Conservation (phyloP, 2,888 invertebrate species). For the Eupsilia transversa region DNA sequence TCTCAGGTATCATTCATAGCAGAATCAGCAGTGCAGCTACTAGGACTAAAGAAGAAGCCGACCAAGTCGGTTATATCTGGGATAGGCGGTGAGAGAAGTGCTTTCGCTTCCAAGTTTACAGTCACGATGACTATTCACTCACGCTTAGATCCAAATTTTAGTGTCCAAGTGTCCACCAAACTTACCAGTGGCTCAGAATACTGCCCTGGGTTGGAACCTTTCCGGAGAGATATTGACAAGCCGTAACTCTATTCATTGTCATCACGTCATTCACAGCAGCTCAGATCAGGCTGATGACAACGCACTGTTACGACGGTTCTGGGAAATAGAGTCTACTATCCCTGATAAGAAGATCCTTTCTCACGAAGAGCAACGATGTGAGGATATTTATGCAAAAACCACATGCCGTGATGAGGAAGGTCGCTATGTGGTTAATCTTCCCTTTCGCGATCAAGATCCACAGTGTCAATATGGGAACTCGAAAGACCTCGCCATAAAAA, state of each 20-base stretch:
- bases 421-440: not conserved
- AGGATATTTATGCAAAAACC: not conserved
- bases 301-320: not conserved
- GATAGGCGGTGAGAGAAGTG: not conserved
- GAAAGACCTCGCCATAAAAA: too few relatives aligned
- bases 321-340: not conserved
- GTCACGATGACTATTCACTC: not conserved
- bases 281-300: not conserved
- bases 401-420: not conserved
- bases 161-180: not conserved
- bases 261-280: not conserved
- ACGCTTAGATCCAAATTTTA: too few relatives aligned
- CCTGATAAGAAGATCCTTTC: not conserved
- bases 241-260: not conserved
- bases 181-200: not conserved
- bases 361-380: not conserved
- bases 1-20: too few relatives aligned
- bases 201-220: conserved; percentile 1
- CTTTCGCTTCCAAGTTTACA: not conserved
- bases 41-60: too few relatives aligned
- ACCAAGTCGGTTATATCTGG: conserved; percentile 1
- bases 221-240: not conserved
- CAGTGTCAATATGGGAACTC: too few relatives aligned
- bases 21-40: too few relatives aligned
- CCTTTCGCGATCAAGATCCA: too few relatives aligned